phyloP scores from a whole-genome alignment of 1,140 invertebrate genomes.

The Micrasema longulum region DNA sequence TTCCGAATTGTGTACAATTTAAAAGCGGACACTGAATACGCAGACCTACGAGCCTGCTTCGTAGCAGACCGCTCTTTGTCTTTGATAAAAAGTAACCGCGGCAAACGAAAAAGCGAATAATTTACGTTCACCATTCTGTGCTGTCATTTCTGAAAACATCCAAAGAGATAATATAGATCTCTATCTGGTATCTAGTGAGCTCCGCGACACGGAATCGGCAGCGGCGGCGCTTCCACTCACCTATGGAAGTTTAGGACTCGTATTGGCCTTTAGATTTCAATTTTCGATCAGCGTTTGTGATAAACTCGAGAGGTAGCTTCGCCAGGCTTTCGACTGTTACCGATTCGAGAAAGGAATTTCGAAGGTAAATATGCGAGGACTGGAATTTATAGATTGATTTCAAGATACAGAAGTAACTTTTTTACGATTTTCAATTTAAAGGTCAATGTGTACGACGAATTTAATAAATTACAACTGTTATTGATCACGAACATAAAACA shows the following conservation, averaged over 20 bases:
- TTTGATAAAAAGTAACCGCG: slow-evolving; percentile 28
- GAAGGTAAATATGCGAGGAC: slow-evolving; percentile 17
- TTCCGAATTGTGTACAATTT: too few species aligned
- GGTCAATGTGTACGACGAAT: slow-evolving; percentile 11
- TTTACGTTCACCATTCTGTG: slow-evolving; percentile 14
- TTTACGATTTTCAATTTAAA: slow-evolving; percentile 27
- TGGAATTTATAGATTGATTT: slow-evolving; percentile 25
- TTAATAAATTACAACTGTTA: slow-evolving; percentile 31
- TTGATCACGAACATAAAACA: too few species aligned
- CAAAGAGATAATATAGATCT: slow-evolving; percentile 21
- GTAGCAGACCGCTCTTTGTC: slow-evolving; percentile 9
- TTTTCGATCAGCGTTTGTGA: slow-evolving; percentile 14
- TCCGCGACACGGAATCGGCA: not conserved
- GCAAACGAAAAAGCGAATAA: slow-evolving; percentile 35
- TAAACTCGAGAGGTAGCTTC: slow-evolving; percentile 3
- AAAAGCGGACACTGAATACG: not conserved
- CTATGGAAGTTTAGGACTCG: not conserved
- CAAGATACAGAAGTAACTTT: slow-evolving; percentile 17
- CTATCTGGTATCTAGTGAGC: not conserved
- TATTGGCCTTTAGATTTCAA: slow-evolving; percentile 19
- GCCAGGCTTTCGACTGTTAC: slow-evolving; percentile 18
- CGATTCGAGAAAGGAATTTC: slow-evolving; percentile 24
- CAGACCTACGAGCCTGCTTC: slow-evolving; percentile 5
- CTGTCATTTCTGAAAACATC: slow-evolving; percentile 28
- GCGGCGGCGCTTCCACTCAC: slow-evolving; percentile 1